Evolutionary conservation across 1,140 invertebrate genomes (phyloP), one percentile per base, ranked within the genome.

Genomic region (Lepidotrigona ventralis): DNA sequence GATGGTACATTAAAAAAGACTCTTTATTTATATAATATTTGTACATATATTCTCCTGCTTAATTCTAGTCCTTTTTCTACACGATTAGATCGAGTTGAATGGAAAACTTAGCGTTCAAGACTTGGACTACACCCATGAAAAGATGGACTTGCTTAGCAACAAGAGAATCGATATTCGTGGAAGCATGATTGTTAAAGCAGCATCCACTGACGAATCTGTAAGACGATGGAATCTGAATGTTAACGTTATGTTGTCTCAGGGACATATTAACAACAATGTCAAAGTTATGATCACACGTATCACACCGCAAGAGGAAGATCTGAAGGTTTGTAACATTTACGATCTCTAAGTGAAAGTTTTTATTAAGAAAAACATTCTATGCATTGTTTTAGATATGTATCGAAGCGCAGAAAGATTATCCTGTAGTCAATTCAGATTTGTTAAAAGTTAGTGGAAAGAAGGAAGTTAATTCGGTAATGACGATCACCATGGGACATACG

Each of bases 171-270:
- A 86, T n/a, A 1, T 92, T 70, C 87, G 75, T 19, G 91, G 86
- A 66, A 88, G 81, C 14, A 26, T 91, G 14, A 85, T 91, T 11
- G 89, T 78, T 23, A 91, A 90, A 71, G 83, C 83, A 33, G 87
- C 75, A 0, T 54, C 78, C 11, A 88, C 85, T 12, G 86, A 91
- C 15, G 87, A 81, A 39, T 86, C 90, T 33, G 46, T 89, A 0
- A 86, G 88, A 46, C 90, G 80, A 0, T 94, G 92, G 94, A 88
- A 94, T 33, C 14, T 91, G 3, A 90, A 93, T 66, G 12, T 92
- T 9, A 90, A 91, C 39, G 2, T 90, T 21, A 89, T 93, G 12
- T 46, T 91, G 33, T 89, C 90, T 60, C 68, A 87, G 58, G 91
- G 90, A 29, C 90, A 92, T 54, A 63, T 86, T 1, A 51, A 81